These are phyloP conservation scores for Threskiornis aethiopicus DNA, from an alignment of 2,797 vertebrate genomes.

Conservation along the genomic window DNA sequence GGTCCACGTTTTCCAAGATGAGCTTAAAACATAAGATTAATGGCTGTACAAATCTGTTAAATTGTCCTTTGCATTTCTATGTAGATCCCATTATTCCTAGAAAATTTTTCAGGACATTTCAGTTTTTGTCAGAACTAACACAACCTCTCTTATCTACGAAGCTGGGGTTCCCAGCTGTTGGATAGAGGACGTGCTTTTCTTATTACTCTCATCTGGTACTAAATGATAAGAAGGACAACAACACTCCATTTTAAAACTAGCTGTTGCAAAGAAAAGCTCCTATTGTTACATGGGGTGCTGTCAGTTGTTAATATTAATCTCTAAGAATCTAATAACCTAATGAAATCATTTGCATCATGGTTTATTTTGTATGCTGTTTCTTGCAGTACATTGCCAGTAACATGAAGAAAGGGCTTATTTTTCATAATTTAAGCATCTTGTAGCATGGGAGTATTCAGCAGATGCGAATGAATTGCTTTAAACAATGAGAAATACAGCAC, in stretches of 20 bases:
- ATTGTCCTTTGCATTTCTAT: slow-evolving; percentile 66
- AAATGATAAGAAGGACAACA: slow-evolving; percentile 72
- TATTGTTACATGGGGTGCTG: slow-evolving; percentile 48
- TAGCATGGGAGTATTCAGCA: background rate
- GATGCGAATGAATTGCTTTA: slow-evolving; percentile 41
- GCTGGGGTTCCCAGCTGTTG: slow-evolving; percentile 72
- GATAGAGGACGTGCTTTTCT: slow-evolving; percentile 64
- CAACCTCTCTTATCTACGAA: slow-evolving; percentile 74
- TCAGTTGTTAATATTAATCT: slow-evolving; percentile 73
- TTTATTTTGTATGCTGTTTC: background rate
- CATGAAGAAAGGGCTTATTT: slow-evolving; percentile 43
- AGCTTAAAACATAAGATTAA: slow-evolving; percentile 72
- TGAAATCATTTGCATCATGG: slow-evolving; percentile 61
- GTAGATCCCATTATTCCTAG: slow-evolving; percentile 71
- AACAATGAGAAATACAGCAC: background rate
- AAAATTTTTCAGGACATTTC: slow-evolving; percentile 59
- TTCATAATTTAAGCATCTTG: slow-evolving; percentile 36
- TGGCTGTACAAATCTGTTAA: slow-evolving; percentile 61
- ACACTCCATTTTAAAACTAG: slow-evolving; percentile 60
- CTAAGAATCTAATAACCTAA: slow-evolving; percentile 71
- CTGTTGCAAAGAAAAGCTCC: slow-evolving; percentile 48
- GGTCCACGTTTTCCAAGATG: slow-evolving; percentile 33
- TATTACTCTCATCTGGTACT: slow-evolving; percentile 63
- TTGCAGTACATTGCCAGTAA: background rate
- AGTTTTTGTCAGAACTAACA: slow-evolving; percentile 61